Base-by-base conservation (phyloP, 2,888 invertebrate genomes). In the Drepana falcataria region DNA sequence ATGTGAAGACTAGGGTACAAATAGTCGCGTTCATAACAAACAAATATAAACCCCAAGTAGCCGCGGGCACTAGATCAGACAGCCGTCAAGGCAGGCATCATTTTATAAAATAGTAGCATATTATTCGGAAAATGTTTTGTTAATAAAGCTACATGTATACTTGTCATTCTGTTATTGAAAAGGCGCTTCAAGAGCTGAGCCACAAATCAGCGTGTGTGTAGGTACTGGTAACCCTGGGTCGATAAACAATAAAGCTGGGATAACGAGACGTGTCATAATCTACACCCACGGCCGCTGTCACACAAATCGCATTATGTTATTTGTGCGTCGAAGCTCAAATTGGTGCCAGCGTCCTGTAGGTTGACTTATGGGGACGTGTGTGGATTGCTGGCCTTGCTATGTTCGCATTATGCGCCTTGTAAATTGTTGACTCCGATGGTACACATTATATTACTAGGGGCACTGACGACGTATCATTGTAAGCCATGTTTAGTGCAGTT, bases 241-340 rank as follows among this genome's bases (percentile, higher is more conserved):
- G 73, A 77, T 80, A 85, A 86, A 87, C 85, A 86, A 87, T 83
- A 77, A 76, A 72, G 73, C 70, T 65, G 67, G 67, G 71, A 76
- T 87, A 88, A 88, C 87, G 85, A 87, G 85, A 71, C 79, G 70
- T 69, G 81, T 80, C 79, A 83, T 84, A 83, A 85, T 75, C 76
- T 78, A 79, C 79, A 68, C 76, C 76, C 76, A 78, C 76, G 65
- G 65, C 3, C 37, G 71, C 77, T 76, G 84, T 80, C 85, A 68
- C 83, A 83, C 85, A 85, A 85, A 84, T 85, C 80, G 78, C 77
- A 80, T 79, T 80, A 79, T 63, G 68, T 77, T 82, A 81, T 81
- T 81, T 79, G 79, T 73, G 65, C 69, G 73, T 73, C 72, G 69
- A 65, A 74, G 60, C 55, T 59, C 60, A 67, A 71, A 74, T 69